A percentile compares a stretch with the other conserved stretches of the same genome.
phyloP scores from a whole-genome alignment of 23 tunicate species.

The Ascidia mentula region DNA sequence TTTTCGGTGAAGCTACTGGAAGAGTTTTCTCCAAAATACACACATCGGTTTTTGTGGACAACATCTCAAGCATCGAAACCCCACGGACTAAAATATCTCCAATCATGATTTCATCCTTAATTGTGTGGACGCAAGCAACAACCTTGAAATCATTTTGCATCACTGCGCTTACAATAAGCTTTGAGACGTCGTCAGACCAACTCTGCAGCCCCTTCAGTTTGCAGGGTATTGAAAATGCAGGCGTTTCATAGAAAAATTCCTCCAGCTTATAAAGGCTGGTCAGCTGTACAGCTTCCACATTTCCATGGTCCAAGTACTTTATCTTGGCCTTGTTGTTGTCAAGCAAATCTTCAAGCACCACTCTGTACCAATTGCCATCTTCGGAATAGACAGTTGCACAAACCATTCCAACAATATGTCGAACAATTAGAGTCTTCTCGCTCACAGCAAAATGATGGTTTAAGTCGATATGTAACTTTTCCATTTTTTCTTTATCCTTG shows the following conservation, averaged over 20 bases:
- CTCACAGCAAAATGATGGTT: not conserved
- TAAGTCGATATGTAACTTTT: not conserved
- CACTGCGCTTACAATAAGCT: not conserved
- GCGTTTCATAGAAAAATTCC: not conserved
- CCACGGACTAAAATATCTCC: not conserved
- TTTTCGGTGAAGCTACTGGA: too few relatives aligned
- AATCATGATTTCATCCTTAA: not conserved
- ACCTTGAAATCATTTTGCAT: not conserved
- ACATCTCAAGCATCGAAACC: not conserved
- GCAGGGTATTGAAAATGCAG: not conserved
- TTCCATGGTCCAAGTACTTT: not conserved
- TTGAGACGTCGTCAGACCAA: not conserved
- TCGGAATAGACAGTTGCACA: constrained; percentile 12
- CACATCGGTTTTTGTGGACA: too few relatives aligned
- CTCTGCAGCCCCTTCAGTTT: not conserved
- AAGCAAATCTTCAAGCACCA: not conserved
- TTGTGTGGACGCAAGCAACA: not conserved
- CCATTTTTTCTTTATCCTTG: not conserved
- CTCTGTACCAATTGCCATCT: constrained; percentile 10
- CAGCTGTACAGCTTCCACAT: not conserved
- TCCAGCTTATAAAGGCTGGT: not conserved
- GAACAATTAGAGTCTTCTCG: not conserved
- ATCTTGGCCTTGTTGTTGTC: not conserved
- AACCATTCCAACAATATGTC: not conserved
- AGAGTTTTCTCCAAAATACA: too few relatives aligned